These are phyloP conservation scores for Callorhinus ursinus DNA, from an alignment of 2,113 vertebrate species.

Conservation along the genomic window DNA sequence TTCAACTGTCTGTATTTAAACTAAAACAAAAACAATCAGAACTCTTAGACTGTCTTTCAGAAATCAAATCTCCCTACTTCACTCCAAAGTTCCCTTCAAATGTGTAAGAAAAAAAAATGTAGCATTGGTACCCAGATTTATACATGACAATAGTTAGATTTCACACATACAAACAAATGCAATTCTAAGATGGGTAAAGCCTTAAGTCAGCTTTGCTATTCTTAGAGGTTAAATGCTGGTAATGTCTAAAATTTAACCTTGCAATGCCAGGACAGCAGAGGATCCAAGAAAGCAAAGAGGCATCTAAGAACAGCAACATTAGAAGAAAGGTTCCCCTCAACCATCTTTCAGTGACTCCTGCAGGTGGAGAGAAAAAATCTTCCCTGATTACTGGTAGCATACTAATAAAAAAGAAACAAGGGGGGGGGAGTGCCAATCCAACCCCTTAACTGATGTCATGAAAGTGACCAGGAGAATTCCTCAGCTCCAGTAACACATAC, in stretches of 20 bases:
- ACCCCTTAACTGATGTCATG: neutral
- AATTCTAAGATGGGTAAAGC: neutral
- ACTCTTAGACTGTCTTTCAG: neutral
- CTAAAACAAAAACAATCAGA: slow-evolving; percentile 16
- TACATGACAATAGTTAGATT: neutral
- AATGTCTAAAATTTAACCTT: neutral
- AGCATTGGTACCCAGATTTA: neutral
- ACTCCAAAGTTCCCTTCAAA: neutral
- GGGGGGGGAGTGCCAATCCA: neutral
- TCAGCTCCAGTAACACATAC: neutral
- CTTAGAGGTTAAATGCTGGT: neutral
- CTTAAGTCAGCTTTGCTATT: neutral
- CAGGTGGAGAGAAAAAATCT: neutral
- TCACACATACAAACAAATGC: neutral
- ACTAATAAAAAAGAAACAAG: neutral
- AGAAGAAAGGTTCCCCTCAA: neutral
- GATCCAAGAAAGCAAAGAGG: neutral
- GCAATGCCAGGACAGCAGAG: neutral
- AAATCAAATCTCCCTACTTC: neutral
- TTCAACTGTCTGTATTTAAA: slow-evolving; percentile 16
- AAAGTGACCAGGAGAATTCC: neutral
- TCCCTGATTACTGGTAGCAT: neutral
- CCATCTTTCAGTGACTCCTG: neutral
- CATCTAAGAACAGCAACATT: neutral
- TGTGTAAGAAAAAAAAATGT: neutral